Percentiles rank a stretch among this genome's conserved stretches.
phyloP scores from a whole-genome alignment of 2,113 vertebrate species.

The Caloenas nicobarica region DNA sequence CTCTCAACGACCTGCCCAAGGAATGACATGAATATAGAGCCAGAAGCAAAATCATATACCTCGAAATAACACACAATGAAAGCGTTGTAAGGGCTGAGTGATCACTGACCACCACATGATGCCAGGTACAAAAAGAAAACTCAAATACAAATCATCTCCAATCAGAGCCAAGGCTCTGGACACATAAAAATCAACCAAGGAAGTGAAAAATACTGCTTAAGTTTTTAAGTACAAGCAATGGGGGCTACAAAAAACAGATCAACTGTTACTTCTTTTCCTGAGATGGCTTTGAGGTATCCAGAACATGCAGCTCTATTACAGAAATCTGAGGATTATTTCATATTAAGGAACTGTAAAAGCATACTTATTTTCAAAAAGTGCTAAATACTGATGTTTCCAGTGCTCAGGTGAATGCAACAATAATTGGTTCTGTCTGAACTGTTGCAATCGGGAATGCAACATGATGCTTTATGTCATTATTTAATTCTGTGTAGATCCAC shows the following conservation, averaged over 20 bases:
- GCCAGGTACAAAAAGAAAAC: neutral
- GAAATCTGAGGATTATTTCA: neutral
- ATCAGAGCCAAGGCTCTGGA: neutral
- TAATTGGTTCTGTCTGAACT: neutral
- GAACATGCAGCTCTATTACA: neutral
- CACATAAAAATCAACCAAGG: neutral
- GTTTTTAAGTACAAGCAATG: neutral
- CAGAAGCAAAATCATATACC: neutral
- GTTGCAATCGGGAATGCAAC: neutral
- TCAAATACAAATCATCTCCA: neutral
- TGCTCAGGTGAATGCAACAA: neutral
- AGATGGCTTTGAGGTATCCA: neutral
- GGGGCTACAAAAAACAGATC: neutral
- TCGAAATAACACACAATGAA: neutral
- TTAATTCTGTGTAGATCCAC: neutral
- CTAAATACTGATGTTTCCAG: neutral
- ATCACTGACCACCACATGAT: neutral
- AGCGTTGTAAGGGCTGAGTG: neutral
- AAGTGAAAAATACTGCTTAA: neutral
- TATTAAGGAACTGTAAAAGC: neutral
- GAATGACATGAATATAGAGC: neutral
- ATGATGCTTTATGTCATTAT: neutral
- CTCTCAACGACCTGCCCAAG: neutral
- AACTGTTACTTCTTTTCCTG: neutral
- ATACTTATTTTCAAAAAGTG: neutral